Evolutionary conservation across 2,797 vertebrate genomes (phyloP).

Genomic region (Lacerta agilis): DNA sequence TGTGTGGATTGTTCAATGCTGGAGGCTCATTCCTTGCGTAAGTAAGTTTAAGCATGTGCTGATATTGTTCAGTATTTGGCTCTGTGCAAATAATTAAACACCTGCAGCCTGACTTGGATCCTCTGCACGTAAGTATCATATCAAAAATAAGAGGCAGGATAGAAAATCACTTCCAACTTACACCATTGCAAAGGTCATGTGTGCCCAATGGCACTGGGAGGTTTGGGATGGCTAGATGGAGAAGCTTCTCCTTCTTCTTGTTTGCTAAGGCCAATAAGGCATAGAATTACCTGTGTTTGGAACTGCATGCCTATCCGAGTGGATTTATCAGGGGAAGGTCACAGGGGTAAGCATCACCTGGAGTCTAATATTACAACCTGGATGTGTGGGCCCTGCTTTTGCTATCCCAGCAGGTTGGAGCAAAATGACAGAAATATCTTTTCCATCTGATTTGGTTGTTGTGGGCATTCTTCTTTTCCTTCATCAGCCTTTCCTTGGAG

Average conservation of each 20-base stretch:
- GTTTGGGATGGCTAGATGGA: not conserved
- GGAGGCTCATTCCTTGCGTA: not conserved
- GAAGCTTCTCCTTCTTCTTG: not conserved
- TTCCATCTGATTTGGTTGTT: not conserved
- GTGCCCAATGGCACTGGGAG: not conserved
- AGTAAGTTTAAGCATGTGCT: not conserved
- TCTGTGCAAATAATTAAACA: not conserved
- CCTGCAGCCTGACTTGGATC: not conserved
- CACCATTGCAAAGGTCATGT: not conserved
- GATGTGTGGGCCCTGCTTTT: not conserved
- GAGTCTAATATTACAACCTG: not conserved
- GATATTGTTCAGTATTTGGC: not conserved
- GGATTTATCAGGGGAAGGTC: constrained; percentile 16
- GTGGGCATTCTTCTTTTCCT: not conserved
- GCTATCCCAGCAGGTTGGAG: not conserved
- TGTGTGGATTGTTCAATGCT: not conserved
- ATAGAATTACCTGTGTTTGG: constrained; percentile 27
- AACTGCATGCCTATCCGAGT: not conserved
- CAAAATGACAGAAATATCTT: not conserved
- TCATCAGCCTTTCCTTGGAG: not conserved
- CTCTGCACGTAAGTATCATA: not conserved
- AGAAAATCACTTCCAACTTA: not conserved
- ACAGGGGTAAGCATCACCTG: not conserved
- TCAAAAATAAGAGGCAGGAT: not conserved
- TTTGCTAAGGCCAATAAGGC: not conserved